Percentiles rank a stretch among this genome's conserved stretches.
Evolutionary conservation across 2,888 invertebrate species (phyloP).

Genomic region (Anagyrus pseudococci): DNA sequence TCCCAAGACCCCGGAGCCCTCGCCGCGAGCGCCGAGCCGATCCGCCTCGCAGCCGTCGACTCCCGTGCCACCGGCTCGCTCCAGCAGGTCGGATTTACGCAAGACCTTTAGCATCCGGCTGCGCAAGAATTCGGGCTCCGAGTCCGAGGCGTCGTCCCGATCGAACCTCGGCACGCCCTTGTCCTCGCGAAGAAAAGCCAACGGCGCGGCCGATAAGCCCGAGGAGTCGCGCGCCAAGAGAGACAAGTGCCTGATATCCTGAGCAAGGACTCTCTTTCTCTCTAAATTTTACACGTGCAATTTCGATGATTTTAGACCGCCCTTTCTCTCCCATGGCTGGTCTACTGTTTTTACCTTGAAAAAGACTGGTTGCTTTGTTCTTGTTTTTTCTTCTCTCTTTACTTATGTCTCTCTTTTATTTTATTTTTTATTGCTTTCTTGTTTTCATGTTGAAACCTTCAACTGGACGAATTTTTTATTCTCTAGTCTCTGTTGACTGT

Average conservation of each 20-base stretch:
- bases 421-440: too few relatives aligned
- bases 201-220: conserved; percentile 38
- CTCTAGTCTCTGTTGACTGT: too few relatives aligned
- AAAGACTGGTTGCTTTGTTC: too few relatives aligned
- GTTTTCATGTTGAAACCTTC: too few relatives aligned
- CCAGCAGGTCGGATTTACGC: neutral
- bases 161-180: neutral
- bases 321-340: too few relatives aligned
- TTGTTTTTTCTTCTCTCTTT: too few relatives aligned
- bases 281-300: conserved; percentile 14
- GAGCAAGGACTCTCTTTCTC: conserved; percentile 30
- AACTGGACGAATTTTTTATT: too few relatives aligned
- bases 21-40: conserved; percentile 25
- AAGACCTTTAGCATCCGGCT: conserved; percentile 23
- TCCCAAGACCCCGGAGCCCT: conserved; percentile 41
- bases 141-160: conserved; percentile 15
- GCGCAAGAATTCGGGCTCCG: conserved; percentile 18
- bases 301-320: neutral
- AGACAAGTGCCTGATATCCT: conserved; percentile 55
- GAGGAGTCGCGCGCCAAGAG: conserved; percentile 43
- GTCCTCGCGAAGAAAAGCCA: neutral
- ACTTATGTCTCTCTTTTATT: too few relatives aligned
- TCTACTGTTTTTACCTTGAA: too few relatives aligned
- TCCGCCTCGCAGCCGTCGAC: conserved; percentile 20
- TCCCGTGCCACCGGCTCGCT: conserved; percentile 6